Evolutionary conservation across 2,888 invertebrate species (phyloP), one percentile per base, ranked within the genome.

Genomic region (Apotomis capreana): DNA sequence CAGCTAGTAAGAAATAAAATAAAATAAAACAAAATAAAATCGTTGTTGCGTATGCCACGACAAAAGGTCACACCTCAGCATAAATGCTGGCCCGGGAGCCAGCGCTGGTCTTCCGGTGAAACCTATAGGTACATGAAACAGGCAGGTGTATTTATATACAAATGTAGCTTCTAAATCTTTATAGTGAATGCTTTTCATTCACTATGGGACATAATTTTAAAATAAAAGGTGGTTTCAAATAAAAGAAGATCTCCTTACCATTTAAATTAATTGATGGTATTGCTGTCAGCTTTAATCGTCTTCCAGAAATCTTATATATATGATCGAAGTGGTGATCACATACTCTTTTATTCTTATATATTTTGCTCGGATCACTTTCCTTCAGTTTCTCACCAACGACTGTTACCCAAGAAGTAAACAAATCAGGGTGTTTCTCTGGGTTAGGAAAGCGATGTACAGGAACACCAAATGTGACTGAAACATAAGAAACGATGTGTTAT

Each of bases 251-350:
- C 8, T 44, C 26, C 58, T 59, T 59, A 59, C 58, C 6, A n/a
- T 59, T 59, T 37, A 59, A 59, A 59, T 59, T 37, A 4, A 40
- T n/a, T 6, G n/a, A 37, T 59, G 58, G 58, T 12, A 59, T n/a
- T 37, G 58, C 58, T 59, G 58, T 37, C n/a, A 5, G n/a, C n/a
- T 37, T 59, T 37, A 59, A 37, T 4, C 58, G 58, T 3, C 5
- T 37, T 6, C 58, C 37, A n/a, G 40, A 12, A 5, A 37, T 12
- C 12, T 59, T 59, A 12, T 59, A 44, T 26, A 65, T 46, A 55
- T 10, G 49, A 49, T 49, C 49, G 10, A 65, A 65, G 10, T 65
- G 65, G 12, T 57, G 26, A 40, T 57, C 65, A 57, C 65, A 65
- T 26, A 65, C 13, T 37, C 54, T 54, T 15, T 55, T 65, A 40